Base-by-base conservation (phyloP, 2,888 invertebrate genomes). In the Teleiodes luculella region DNA sequence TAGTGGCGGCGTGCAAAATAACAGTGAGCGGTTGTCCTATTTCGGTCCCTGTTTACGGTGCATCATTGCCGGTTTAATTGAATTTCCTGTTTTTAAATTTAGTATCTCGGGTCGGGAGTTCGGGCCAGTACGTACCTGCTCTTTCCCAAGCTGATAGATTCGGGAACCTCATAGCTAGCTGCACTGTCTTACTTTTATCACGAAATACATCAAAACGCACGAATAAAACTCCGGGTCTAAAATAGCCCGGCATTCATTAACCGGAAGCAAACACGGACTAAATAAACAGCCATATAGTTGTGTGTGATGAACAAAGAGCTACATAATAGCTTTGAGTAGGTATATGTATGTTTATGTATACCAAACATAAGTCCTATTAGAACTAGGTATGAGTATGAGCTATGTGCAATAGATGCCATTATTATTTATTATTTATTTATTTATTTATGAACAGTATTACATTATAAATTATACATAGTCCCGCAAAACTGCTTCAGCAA, bases 61-160 rank as follows among this genome's bases (percentile, higher is more conserved):
- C 80, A 85, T 83, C 83, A 80, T 82, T 78, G 76, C 72, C 70
- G 63, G 75, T 77, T 80, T 80, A 86, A 88, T 88, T 87, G 78
- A 87, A 88, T 86, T 78, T 88, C 88, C 88, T 84, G 86, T 76
- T 81, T 86, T 80, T 82, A 82, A 79, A 87, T 85, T 83, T 79
- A 81, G 78, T 76, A 63, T 63, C 72, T 67, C 67, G 66, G 59
- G 63, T 67, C 60, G 62, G 59, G 56, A 52, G 52, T 52, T 52
- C 52, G 63, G 61, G 67, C 61, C 67, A 66, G 62, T 13, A 24
- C 31, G 39, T n/a, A 20, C 37, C 37, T 37, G 7, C 24, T 24
- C 43, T 43, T 28, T 24, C 28, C 43, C 43, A n/a, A 20, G 43
- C n/a, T 43, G 18, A 43, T 43, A 43, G 28, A 28, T n/a, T 28